phyloP scores from a whole-genome alignment of 2,797 vertebrate genomes.

The Spizella passerina region DNA sequence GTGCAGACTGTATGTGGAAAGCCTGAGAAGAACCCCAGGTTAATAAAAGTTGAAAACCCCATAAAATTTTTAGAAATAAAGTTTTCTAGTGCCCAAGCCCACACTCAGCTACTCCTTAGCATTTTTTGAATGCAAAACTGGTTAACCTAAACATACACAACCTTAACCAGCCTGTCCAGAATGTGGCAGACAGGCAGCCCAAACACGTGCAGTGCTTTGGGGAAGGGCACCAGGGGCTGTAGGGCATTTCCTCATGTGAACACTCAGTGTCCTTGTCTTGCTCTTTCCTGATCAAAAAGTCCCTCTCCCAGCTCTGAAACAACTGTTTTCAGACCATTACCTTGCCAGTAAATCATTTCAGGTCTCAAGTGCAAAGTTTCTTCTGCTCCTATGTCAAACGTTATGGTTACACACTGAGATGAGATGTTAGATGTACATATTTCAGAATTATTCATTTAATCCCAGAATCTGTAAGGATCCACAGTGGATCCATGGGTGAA shows the following conservation, averaged over 20 bases:
- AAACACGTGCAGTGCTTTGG: rapidly evolving
- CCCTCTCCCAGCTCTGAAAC: background rate
- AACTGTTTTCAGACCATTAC: background rate
- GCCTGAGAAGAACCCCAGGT: background rate
- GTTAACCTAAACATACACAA: background rate
- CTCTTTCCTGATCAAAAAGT: background rate
- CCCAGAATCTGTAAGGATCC: background rate
- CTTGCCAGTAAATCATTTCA: background rate
- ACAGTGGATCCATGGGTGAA: background rate
- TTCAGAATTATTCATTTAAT: background rate
- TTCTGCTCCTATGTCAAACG: background rate
- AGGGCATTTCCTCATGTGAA: background rate
- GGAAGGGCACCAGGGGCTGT: background rate
- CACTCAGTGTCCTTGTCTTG: background rate
- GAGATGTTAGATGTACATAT: rapidly evolving
- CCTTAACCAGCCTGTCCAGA: background rate
- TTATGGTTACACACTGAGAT: background rate
- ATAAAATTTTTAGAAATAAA: background rate
- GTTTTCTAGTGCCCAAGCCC: background rate
- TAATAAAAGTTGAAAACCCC: background rate
- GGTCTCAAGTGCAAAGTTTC: background rate
- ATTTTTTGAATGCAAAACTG: background rate
- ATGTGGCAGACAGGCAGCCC: background rate
- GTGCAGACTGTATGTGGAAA: rapidly evolving
- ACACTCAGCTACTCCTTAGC: background rate